phyloP scores from a whole-genome alignment of 2,888 invertebrate species.

The Platypus cylindrus region DNA sequence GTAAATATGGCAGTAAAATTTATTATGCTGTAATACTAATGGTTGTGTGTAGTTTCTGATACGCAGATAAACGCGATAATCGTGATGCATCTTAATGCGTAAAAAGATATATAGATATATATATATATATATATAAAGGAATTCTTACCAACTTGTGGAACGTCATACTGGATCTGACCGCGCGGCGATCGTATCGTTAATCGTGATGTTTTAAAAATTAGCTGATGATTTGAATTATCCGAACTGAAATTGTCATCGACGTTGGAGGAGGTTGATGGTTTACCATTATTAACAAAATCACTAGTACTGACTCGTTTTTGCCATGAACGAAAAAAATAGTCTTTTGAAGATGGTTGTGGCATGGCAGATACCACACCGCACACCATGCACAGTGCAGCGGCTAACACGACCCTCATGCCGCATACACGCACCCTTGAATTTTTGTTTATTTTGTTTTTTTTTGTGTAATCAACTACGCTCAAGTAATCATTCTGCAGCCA shows the following conservation, averaged over 20 bases:
- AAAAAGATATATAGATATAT: too few species aligned
- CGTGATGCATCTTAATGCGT: too few species aligned
- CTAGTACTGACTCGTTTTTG: slow-evolving; percentile 26
- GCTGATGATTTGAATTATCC: slow-evolving; percentile 29
- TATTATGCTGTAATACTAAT: too few species aligned
- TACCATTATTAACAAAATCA: slow-evolving; percentile 16
- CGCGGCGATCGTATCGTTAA: slow-evolving; percentile 67
- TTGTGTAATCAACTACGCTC: slow-evolving; percentile 24
- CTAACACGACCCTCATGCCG: slow-evolving; percentile 20
- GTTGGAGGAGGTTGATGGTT: slow-evolving; percentile 18
- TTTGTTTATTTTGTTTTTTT: too few species aligned
- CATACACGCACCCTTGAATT: slow-evolving; percentile 18
- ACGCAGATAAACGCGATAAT: too few species aligned
- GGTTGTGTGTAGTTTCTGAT: too few species aligned
- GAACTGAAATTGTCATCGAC: slow-evolving; percentile 32
- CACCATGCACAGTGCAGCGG: slow-evolving; percentile 34
- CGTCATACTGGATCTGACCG: slow-evolving; percentile 67
- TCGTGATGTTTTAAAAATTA: slow-evolving; percentile 39
- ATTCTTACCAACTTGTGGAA: slow-evolving; percentile 67
- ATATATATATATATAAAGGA: too few species aligned
- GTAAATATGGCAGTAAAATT: too few species aligned
- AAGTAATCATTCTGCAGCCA: slow-evolving; percentile 31
- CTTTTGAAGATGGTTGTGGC: slow-evolving; percentile 30
- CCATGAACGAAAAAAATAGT: slow-evolving; percentile 18
- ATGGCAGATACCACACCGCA: slow-evolving; percentile 35